These are phyloP conservation scores for Neomorphus geoffroyi DNA, from an alignment of 2,797 vertebrate species.

Conservation along the genomic window DNA sequence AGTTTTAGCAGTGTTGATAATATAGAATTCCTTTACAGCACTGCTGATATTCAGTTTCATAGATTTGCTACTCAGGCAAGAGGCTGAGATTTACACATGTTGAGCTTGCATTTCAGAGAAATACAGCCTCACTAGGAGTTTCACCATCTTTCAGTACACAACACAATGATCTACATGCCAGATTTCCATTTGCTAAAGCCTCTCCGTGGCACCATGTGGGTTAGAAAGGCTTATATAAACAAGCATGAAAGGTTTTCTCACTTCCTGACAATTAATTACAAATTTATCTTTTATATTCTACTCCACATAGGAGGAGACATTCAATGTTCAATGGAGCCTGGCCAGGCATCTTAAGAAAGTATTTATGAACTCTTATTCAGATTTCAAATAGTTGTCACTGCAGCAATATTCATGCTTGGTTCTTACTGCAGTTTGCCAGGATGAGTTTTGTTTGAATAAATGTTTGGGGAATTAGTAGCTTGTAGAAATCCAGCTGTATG, in stretches of 20 bases:
- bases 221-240: not conserved
- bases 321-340: not conserved
- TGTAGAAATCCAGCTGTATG: not conserved
- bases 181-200: not conserved
- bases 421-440: not conserved
- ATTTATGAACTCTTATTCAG: not conserved
- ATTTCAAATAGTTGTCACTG: slow-evolving; percentile 9
- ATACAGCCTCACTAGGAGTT: not conserved
- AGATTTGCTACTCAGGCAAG: not conserved
- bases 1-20: not conserved
- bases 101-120: not conserved
- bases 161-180: not conserved
- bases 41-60: not conserved
- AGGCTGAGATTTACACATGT: not conserved
- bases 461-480: not conserved
- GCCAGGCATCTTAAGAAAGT: not conserved
- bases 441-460: slow-evolving; percentile 19
- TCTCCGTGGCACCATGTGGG: not conserved
- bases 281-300: not conserved
- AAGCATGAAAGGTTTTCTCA: not conserved
- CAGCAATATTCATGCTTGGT: not conserved
- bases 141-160: not conserved
- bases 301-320: not conserved
- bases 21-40: not conserved
- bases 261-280: not conserved